Conservation (phyloP, 1,140 invertebrate genomes). For the Anoplolepis gracilipes region DNA sequence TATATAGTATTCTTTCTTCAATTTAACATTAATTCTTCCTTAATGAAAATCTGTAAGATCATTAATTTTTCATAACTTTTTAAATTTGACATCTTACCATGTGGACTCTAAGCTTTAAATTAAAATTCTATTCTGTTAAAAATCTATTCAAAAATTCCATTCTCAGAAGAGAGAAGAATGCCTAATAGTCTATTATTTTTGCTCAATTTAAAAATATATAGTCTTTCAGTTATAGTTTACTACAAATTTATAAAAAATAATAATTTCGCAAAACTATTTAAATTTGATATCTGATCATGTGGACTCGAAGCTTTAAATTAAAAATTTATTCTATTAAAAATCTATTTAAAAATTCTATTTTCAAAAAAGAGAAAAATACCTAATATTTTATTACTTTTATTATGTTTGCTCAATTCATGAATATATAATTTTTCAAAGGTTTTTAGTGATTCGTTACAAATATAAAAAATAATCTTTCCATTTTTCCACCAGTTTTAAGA, state of each 20-base stretch:
- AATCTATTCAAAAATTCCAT: too few species aligned
- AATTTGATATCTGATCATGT: neutral
- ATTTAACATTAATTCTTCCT: neutral
- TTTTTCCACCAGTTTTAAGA: neutral
- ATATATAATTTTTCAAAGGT: neutral
- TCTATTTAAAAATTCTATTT: too few species aligned
- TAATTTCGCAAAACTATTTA: neutral
- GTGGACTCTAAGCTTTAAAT: neutral
- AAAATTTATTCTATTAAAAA: neutral
- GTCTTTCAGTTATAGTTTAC: neutral
- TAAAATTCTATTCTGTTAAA: neutral
- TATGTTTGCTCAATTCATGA: neutral
- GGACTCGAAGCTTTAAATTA: neutral
- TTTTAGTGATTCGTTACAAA: neutral
- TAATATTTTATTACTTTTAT: neutral
- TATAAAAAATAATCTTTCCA: neutral
- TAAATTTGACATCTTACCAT: neutral
- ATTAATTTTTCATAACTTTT: neutral
- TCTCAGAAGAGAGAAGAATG: neutral
- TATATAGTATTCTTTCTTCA: neutral
- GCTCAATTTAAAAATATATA: neutral
- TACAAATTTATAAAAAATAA: too few species aligned
- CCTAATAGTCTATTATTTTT: neutral
- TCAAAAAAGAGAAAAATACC: neutral
- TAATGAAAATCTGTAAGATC: neutral